Evolutionary conservation across 2,888 invertebrate species (phyloP).

Genomic region (Cistogaster globosa): DNA sequence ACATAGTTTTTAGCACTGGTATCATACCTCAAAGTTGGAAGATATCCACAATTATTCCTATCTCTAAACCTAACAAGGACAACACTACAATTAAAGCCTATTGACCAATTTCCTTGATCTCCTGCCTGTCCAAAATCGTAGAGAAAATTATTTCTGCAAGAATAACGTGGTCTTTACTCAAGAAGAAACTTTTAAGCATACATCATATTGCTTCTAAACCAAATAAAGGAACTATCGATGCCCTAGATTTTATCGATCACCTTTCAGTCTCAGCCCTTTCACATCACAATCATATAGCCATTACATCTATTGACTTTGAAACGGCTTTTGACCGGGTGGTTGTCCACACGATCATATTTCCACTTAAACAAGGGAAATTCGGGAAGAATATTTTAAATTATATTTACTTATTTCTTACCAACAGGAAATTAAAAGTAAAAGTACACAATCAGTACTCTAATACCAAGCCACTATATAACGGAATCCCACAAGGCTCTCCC

Average conservation of each 20-base stretch:
- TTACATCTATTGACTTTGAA: conserved; percentile 5
- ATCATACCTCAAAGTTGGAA: conserved; percentile 55
- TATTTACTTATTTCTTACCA: conserved; percentile 2
- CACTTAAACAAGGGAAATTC: conserved; percentile 22
- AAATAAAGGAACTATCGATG: conserved; percentile 20
- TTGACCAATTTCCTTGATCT: conserved; percentile 50
- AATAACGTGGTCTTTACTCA: not conserved
- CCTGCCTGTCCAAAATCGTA: conserved; percentile 40
- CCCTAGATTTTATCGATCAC: too few relatives aligned
- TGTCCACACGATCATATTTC: conserved; percentile 1
- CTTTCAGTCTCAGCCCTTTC: not conserved
- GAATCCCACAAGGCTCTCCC: too few relatives aligned
- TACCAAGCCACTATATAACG: too few relatives aligned
- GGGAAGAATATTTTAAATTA: not conserved
- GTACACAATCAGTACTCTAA: too few relatives aligned
- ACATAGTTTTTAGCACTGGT: conserved; percentile 31
- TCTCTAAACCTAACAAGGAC: conserved; percentile 40
- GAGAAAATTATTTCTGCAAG: conserved; percentile 52
- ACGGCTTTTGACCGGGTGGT: not conserved
- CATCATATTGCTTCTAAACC: conserved; percentile 25
- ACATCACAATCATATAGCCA: conserved; percentile 6
- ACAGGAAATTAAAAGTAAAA: not conserved
- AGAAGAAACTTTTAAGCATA: conserved; percentile 27
- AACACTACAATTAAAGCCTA: conserved; percentile 7
- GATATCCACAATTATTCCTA: conserved; percentile 33